Percentiles rank a stretch among this genome's conserved stretches.
These are phyloP conservation scores for Furcula furcula DNA, from an alignment of 2,888 invertebrate species.

Conservation along the genomic window DNA sequence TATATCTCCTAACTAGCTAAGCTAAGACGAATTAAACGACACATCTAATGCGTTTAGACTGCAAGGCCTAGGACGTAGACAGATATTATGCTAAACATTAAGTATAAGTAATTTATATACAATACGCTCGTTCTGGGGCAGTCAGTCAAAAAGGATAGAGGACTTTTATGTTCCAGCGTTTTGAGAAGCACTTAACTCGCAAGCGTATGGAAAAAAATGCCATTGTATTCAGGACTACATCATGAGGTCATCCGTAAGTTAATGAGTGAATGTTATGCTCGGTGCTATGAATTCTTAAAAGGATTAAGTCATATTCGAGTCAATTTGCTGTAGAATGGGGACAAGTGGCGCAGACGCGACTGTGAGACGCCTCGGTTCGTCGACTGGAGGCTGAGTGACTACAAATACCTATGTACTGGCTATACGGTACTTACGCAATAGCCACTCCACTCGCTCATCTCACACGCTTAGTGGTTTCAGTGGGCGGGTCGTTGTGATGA, in stretches of 20 bases:
- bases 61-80: too few species aligned
- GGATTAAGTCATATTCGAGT: constrained; percentile 69
- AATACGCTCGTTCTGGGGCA: too few species aligned
- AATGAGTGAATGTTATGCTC: constrained; percentile 45
- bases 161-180: constrained; percentile 5
- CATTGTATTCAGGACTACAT: constrained; percentile 27
- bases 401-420: constrained; percentile 23
- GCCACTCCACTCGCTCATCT: constrained; percentile 29
- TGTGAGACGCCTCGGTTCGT: constrained; percentile 41
- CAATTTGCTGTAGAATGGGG: constrained; percentile 69
- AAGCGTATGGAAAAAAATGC: constrained; percentile 18
- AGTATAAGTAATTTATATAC: too few species aligned
- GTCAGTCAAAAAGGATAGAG: constrained; percentile 22
- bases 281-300: constrained; percentile 58
- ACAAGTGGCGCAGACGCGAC: constrained; percentile 66
- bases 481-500: constrained; percentile 33
- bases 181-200: constrained; percentile 9
- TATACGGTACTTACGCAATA: constrained; percentile 20
- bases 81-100: too few species aligned
- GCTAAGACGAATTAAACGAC: too few species aligned
- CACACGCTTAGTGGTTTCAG: constrained; percentile 43
- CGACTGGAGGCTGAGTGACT: constrained; percentile 23
- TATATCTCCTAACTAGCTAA: too few species aligned
- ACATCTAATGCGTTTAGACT: too few species aligned
- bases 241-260: constrained; percentile 55